Evolutionary conservation across 2,888 invertebrate species (phyloP), one percentile per base, ranked within the genome.

Genomic region (Amblyteles armatorius): DNA sequence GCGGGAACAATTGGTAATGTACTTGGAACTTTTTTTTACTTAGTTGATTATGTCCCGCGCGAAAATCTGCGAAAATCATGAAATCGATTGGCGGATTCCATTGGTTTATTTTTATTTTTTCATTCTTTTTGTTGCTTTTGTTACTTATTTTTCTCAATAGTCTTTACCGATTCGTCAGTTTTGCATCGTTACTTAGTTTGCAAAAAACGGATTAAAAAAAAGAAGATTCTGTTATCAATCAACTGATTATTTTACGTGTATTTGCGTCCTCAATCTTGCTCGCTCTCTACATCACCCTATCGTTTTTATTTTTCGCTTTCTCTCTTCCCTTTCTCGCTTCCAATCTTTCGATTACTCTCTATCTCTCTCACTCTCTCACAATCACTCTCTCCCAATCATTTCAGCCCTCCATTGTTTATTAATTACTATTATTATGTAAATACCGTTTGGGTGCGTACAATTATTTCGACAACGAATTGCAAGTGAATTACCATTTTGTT

Each of bases 41-140:
- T 71, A 72, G 44, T 83, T 77, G 76, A 85, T 86, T 89, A 90
- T 91, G 91, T 92, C 90, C 90, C 91, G 92, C 91, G 91, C 91
- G 90, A 91, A 92, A 92, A 91, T 92, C 91, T 91, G 91, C 91
- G 92, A 91, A 92, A 92, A 91, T 91, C 90, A 90, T 89, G 91
- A 92, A 92, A 91, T 92, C 90, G 87, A 89, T 85, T 86, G 82
- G 85, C 87, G 84, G 82, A 81, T 84, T 83, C 79, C 78, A 74
- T 84, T 79, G 78, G 68, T 68, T 60, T 78, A 71, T 86, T 76
- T 84, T 57, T 19, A 13, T 72, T 52, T 29, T 65, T 69, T 79
- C 67, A 16, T 68, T 52, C 48, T 73, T 55, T 83, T 79, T 63
- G 74, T 79, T 77, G 80, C 29, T 76, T 60, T 33, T 33, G 13